phyloP scores from a whole-genome alignment of 2,797 vertebrate species.

The Danio aesculapii region DNA sequence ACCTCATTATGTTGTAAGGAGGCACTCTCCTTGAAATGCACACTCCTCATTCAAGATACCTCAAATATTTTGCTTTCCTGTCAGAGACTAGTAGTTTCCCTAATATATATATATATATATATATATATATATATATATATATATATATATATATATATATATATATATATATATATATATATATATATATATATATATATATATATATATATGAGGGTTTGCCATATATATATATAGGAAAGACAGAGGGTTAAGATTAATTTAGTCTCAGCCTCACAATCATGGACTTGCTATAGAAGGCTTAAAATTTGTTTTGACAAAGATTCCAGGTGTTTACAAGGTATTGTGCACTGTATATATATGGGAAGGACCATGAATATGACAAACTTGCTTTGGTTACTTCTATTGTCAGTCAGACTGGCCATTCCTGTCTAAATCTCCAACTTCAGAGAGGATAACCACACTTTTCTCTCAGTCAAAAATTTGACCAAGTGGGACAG shows the following conservation, averaged over 20 bases:
- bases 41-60: constrained; percentile 22
- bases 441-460: not conserved
- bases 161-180: not conserved
- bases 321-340: constrained; percentile 15
- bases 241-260: not conserved
- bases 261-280: not conserved
- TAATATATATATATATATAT: not conserved
- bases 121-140: not conserved
- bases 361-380: not conserved
- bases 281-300: not conserved
- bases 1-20: constrained; percentile 11
- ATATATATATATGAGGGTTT: not conserved
- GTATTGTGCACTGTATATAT: not conserved
- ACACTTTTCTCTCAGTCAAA: too few relatives aligned
- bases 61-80: constrained; percentile 4
- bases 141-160: not conserved
- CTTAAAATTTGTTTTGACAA: not conserved
- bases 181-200: not conserved
- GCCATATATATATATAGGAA: not conserved
- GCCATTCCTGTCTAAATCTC: not conserved
- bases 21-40: constrained; percentile 10
- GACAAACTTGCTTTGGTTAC: not conserved
- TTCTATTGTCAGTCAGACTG: not conserved
- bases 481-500: not conserved
- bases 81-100: not conserved